phyloP scores from a whole-genome alignment of 2,113 vertebrate species.

The Illadopsis cleaveri region DNA sequence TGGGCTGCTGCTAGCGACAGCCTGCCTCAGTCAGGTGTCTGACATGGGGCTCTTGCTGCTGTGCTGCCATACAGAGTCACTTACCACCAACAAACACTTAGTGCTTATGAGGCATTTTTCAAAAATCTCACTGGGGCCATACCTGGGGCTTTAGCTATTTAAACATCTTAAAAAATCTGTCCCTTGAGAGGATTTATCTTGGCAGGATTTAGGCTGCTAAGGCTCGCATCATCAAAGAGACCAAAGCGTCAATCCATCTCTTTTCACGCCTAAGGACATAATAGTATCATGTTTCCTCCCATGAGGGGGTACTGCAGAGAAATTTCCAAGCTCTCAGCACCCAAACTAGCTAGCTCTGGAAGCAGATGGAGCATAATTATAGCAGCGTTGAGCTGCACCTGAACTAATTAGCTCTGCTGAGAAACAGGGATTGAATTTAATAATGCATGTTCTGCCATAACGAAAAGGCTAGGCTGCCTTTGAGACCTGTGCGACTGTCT shows the following conservation, averaged over 20 bases:
- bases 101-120: constrained; percentile 37
- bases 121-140: constrained; percentile 13
- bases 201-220: constrained; percentile 36
- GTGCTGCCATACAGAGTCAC: background rate
- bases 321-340: constrained; percentile 64
- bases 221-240: constrained; percentile 21
- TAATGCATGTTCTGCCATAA: constrained; percentile 66
- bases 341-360: constrained; percentile 57
- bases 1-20: background rate
- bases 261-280: constrained; percentile 33
- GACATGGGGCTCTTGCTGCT: background rate
- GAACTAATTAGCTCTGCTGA: constrained; percentile 71
- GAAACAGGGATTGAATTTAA: constrained; percentile 71
- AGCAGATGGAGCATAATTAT: constrained; percentile 71
- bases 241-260: constrained; percentile 42
- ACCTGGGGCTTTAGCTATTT: constrained; percentile 44
- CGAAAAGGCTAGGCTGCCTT: constrained; percentile 50
- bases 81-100: constrained; percentile 21
- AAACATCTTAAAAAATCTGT: constrained; percentile 53
- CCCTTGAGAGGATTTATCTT: constrained; percentile 41
- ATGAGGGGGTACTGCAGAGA: constrained; percentile 36
- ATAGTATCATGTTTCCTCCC: constrained; percentile 33
- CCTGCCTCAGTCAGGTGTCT: accelerated
- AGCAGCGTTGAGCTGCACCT: constrained; percentile 62
- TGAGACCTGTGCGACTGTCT: constrained; percentile 34